A percentile compares a stretch with the other conserved stretches of the same genome.
These are phyloP conservation scores for Coenobita brevimanus DNA, from an alignment of 1,140 invertebrate genomes.

Conservation along the genomic window DNA sequence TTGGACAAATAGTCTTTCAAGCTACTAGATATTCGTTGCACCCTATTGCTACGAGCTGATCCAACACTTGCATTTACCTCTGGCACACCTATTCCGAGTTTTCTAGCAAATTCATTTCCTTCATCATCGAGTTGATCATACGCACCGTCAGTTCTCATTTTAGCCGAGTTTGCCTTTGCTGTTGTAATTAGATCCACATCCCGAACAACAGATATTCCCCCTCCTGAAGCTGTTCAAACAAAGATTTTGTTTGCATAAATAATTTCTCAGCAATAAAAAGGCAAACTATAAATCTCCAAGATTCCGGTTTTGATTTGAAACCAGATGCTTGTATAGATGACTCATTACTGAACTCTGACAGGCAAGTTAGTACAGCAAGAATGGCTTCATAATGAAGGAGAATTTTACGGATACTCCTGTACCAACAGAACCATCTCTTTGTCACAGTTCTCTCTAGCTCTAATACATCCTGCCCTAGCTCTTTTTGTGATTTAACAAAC, in stretches of 20 bases:
- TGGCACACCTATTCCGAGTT: background rate
- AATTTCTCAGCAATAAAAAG: slow-evolving; percentile 14
- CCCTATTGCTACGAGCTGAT: background rate
- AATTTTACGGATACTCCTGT: slow-evolving; percentile 34
- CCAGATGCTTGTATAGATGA: slow-evolving; percentile 27
- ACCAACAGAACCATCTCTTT: slow-evolving; percentile 23
- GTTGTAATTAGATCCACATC: background rate
- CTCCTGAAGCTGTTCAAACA: slow-evolving; percentile 6
- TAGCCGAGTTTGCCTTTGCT: slow-evolving; percentile 9
- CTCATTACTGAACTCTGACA: slow-evolving; percentile 17
- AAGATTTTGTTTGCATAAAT: background rate
- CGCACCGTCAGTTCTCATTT: too few species aligned
- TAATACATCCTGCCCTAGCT: slow-evolving; percentile 10
- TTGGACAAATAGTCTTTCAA: slow-evolving; percentile 24
- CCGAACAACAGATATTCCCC: too few species aligned
- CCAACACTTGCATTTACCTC: background rate
- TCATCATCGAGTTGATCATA: slow-evolving; percentile 23
- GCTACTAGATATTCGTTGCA: slow-evolving; percentile 14
- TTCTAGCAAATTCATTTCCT: slow-evolving; percentile 5
- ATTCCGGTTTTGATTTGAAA: slow-evolving; percentile 5
- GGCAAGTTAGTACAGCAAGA: slow-evolving; percentile 24
- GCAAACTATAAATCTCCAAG: slow-evolving; percentile 44
- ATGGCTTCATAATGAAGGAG: slow-evolving; percentile 13
- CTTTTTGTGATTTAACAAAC: slow-evolving; percentile 36
- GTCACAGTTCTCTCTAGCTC: slow-evolving; percentile 7